Conservation (phyloP, 2,888 invertebrate species). For the Leptinotarsa juncta region DNA sequence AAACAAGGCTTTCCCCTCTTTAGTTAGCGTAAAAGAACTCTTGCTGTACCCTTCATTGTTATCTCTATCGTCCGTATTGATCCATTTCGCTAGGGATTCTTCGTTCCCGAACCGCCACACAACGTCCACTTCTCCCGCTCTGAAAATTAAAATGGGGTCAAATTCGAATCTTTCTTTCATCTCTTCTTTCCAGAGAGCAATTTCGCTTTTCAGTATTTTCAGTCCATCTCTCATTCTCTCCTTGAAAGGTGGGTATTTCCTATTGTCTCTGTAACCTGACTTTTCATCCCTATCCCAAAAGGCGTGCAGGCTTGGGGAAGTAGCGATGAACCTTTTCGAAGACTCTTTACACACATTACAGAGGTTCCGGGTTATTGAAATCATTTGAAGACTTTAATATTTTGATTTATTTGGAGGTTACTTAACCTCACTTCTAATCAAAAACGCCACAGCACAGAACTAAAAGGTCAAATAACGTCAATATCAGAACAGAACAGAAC, state of each 20-base stretch:
- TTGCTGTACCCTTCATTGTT: constrained; percentile 83
- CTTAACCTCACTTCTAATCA: not conserved
- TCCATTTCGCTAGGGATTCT: constrained; percentile 76
- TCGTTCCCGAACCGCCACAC: constrained; percentile 77
- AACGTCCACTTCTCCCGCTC: constrained; percentile 75
- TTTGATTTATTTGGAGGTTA: not conserved
- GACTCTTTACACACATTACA: constrained; percentile 33
- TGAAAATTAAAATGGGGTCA: constrained; percentile 56
- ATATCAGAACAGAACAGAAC: no score
- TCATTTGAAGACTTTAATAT: constrained; percentile 23
- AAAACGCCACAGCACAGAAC: no score
- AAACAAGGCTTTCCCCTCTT: constrained; percentile 78
- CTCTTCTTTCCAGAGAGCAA: constrained; percentile 76
- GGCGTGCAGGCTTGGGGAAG: constrained; percentile 53
- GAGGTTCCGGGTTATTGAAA: constrained; percentile 27
- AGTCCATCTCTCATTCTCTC: constrained; percentile 74
- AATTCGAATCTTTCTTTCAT: constrained; percentile 64
- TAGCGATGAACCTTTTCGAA: constrained; percentile 49
- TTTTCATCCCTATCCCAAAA: constrained; percentile 74
- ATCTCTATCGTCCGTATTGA: constrained; percentile 83
- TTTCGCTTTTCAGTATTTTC: constrained; percentile 75
- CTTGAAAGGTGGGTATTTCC: constrained; percentile 65
- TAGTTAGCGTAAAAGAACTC: constrained; percentile 75
- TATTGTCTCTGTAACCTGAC: constrained; percentile 69
- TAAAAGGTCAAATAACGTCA: no score